Percentiles rank a stretch among this genome's conserved stretches.
phyloP scores from a whole-genome alignment of 2,113 vertebrate genomes.

The Pelecanus crispus region DNA sequence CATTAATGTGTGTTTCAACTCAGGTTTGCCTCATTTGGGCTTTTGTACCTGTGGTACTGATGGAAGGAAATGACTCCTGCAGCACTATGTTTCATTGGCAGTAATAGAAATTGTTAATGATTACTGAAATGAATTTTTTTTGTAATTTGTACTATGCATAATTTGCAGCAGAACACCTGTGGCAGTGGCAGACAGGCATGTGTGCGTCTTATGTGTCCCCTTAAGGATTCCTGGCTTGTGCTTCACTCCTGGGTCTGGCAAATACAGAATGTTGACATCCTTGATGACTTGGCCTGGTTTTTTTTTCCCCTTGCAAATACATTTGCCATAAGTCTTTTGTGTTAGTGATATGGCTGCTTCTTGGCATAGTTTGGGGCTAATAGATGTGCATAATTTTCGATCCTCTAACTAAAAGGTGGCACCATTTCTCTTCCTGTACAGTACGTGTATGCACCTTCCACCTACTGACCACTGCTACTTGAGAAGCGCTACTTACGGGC shows the following conservation, averaged over 20 bases:
- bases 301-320: not conserved
- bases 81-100: not conserved
- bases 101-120: not conserved
- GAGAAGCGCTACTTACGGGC: not conserved
- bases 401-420: not conserved
- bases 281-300: not conserved
- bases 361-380: not conserved
- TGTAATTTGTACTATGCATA: not conserved
- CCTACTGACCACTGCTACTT: not conserved
- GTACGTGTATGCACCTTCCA: not conserved
- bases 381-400: not conserved
- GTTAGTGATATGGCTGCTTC: not conserved
- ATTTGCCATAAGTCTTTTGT: not conserved
- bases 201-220: not conserved
- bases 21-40: not conserved
- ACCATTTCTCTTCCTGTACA: not conserved
- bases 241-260: not conserved
- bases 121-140: not conserved
- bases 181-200: not conserved
- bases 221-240: not conserved
- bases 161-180: not conserved
- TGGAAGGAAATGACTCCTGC: not conserved
- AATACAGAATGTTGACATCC: constrained; percentile 11
- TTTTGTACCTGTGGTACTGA: not conserved
- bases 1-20: not conserved